phyloP scores from a whole-genome alignment of 2,888 invertebrate species.

The Orthosia gothica region DNA sequence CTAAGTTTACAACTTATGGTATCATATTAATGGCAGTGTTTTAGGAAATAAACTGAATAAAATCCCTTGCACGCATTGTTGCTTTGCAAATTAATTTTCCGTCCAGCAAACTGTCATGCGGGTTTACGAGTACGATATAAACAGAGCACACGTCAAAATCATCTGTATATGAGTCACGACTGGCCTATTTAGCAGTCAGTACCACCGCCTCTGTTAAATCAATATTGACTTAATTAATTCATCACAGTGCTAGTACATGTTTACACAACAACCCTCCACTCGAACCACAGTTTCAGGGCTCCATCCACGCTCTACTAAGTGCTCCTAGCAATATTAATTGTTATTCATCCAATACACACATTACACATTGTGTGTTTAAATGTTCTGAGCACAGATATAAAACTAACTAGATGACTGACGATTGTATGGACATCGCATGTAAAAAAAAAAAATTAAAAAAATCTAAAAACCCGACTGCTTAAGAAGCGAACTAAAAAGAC shows the following conservation, averaged over 20 bases:
- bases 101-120: conserved; percentile 7
- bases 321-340: conserved; percentile 37
- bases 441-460: too few species aligned
- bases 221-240: conserved; percentile 78
- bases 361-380: conserved; percentile 17
- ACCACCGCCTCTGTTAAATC: conserved; percentile 63
- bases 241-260: conserved; percentile 64
- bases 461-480: too few species aligned
- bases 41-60: not conserved
- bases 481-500: too few species aligned
- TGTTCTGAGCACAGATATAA: not conserved
- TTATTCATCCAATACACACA: conserved; percentile 30
- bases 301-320: conserved; percentile 23
- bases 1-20: conserved; percentile 16
- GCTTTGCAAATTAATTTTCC: conserved; percentile 21
- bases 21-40: not conserved
- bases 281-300: conserved; percentile 43
- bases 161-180: conserved; percentile 38
- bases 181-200: conserved; percentile 43
- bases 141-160: conserved; percentile 37
- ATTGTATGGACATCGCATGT: too few species aligned
- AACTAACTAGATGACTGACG: too few species aligned
- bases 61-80: not conserved
- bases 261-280: conserved; percentile 59
- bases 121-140: conserved; percentile 5